Evolutionary conservation across 2,113 vertebrate genomes (phyloP).

Genomic region (Acanthisitta chloris): DNA sequence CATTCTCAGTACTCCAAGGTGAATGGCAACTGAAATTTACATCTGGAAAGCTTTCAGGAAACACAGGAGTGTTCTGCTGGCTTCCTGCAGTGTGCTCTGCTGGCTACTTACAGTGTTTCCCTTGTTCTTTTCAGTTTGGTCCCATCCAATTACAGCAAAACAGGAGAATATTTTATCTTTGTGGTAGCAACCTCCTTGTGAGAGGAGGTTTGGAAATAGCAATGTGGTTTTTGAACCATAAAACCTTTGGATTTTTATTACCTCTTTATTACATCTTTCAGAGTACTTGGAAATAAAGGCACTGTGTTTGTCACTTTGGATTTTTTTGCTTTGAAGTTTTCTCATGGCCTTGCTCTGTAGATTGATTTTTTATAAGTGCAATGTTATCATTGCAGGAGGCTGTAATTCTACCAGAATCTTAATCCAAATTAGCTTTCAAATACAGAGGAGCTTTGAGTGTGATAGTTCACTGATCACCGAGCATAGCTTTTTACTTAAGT

Average conservation of each 20-base stretch:
- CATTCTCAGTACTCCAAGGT: not conserved
- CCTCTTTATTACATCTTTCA: not conserved
- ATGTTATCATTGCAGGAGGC: not conserved
- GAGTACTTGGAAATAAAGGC: not conserved
- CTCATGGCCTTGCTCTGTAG: not conserved
- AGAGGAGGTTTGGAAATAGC: not conserved
- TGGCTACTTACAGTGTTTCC: not conserved
- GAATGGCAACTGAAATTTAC: not conserved
- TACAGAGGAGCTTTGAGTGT: not conserved
- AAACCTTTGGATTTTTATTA: not conserved
- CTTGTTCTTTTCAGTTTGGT: not conserved
- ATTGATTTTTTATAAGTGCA: not conserved
- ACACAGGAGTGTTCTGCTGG: not conserved
- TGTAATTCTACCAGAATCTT: not conserved
- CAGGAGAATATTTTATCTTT: not conserved
- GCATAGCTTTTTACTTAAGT: not conserved
- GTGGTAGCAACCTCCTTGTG: not conserved
- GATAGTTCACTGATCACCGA: not conserved
- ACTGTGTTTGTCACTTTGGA: not conserved
- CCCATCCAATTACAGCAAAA: not conserved
- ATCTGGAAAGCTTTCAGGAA: constrained; percentile 13
- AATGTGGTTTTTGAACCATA: not conserved
- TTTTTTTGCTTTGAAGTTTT: not conserved
- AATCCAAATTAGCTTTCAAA: not conserved
- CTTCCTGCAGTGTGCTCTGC: not conserved